Conservation (phyloP, 1,140 invertebrate genomes). For the Bombus difficillimus region DNA sequence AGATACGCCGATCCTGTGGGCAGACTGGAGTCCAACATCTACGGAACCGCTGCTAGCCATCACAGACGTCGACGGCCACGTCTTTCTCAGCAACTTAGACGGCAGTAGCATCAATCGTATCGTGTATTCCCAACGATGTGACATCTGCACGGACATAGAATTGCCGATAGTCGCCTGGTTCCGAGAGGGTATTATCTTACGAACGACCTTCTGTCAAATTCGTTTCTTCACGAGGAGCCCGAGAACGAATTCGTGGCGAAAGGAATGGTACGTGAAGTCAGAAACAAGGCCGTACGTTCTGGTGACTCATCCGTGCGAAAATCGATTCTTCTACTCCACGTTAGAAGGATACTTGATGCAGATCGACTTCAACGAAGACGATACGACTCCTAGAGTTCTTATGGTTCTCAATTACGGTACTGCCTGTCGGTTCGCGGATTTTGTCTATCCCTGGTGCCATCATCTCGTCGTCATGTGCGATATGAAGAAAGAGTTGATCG, state of each 20-base stretch:
- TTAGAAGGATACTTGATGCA: conserved; percentile 73
- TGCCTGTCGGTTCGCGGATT: conserved; percentile 66
- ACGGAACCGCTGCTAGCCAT: conserved; percentile 68
- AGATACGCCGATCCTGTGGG: conserved; percentile 44
- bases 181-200: conserved; percentile 71
- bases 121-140: conserved; percentile 67
- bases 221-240: conserved; percentile 66
- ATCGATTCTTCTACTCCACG: conserved; percentile 72
- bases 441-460: conserved; percentile 76
- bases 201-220: conserved; percentile 76
- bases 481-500: conserved; percentile 54
- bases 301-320: conserved; percentile 57
- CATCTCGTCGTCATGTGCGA: conserved; percentile 65
- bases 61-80: conserved; percentile 68
- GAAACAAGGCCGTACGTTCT: conserved; percentile 62
- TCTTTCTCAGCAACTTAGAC: conserved; percentile 72
- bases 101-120: conserved; percentile 67
- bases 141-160: conserved; percentile 63
- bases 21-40: conserved; percentile 70
- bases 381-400: conserved; percentile 12
- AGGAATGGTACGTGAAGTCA: conserved; percentile 65
- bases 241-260: conserved; percentile 60
- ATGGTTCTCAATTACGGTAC: conserved; percentile 59
- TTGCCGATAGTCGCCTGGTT: conserved; percentile 72
- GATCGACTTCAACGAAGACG: conserved; percentile 49